A percentile compares a stretch with the other conserved stretches of the same genome.
These are phyloP conservation scores for Gavialis gangeticus DNA, from an alignment of 2,113 vertebrate genomes.

Conservation along the genomic window DNA sequence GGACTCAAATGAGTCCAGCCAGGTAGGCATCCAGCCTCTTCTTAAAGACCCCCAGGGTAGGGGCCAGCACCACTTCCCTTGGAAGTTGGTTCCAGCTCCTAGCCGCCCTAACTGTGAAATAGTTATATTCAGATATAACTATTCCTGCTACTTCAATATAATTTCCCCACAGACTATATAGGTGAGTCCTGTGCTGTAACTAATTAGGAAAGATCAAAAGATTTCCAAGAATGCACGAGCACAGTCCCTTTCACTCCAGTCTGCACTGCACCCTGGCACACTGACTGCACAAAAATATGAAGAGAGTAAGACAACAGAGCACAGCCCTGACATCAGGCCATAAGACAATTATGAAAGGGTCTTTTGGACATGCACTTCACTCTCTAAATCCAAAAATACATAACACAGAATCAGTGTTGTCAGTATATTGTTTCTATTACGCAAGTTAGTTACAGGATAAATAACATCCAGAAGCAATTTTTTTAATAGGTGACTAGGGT, in stretches of 20 bases:
- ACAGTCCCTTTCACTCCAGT: not conserved
- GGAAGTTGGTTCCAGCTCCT: too few relatives aligned
- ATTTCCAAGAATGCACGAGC: not conserved
- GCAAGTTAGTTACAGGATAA: not conserved
- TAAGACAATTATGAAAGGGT: not conserved
- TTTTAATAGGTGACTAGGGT: not conserved
- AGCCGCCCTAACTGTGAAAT: too few relatives aligned
- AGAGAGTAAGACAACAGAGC: not conserved
- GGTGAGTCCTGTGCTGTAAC: not conserved
- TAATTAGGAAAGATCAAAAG: not conserved
- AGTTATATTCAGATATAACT: not conserved
- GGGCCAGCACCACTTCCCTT: too few relatives aligned
- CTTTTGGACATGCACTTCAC: not conserved
- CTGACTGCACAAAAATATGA: not conserved
- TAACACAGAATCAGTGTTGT: not conserved
- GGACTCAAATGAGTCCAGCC: too few relatives aligned
- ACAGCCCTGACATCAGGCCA: not conserved
- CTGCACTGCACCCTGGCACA: not conserved
- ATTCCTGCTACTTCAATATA: not conserved
- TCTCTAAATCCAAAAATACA: not conserved
- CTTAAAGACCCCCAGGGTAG: too few relatives aligned
- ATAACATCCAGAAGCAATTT: not conserved
- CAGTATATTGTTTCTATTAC: not conserved
- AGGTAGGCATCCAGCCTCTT: too few relatives aligned
- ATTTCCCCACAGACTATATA: not conserved